These are phyloP conservation scores for Schizopygopsis pylzovi DNA, from an alignment of 2,797 vertebrate species.

Conservation along the genomic window DNA sequence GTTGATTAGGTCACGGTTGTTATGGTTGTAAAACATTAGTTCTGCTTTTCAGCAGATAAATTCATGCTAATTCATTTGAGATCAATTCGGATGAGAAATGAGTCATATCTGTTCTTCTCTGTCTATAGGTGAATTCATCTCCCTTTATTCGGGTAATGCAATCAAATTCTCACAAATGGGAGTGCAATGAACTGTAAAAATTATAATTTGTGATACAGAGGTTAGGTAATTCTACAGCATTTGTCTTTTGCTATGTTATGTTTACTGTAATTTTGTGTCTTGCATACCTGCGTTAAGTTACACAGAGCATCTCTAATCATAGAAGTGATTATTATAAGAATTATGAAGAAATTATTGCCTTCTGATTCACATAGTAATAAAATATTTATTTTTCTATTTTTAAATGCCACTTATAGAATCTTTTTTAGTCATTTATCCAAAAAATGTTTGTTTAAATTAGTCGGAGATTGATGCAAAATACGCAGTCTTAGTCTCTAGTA, in stretches of 20 bases:
- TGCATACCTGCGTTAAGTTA: neutral
- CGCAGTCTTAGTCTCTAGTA: too few relatives aligned
- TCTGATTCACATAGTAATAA: constrained; percentile 1
- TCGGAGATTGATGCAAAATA: neutral
- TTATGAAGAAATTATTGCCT: constrained; percentile 37
- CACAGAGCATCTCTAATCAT: neutral
- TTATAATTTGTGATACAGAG: neutral
- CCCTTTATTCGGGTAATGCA: neutral
- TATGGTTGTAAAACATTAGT: constrained; percentile 10
- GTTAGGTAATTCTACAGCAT: neutral
- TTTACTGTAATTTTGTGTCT: neutral
- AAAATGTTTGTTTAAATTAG: neutral
- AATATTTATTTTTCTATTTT: neutral
- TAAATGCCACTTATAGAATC: neutral
- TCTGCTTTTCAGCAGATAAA: neutral
- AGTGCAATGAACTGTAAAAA: neutral
- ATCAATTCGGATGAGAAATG: neutral
- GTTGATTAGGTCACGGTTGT: constrained; percentile 10
- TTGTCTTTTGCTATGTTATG: neutral
- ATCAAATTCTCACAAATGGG: constrained; percentile 3
- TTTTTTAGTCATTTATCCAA: neutral
- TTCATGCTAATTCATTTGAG: neutral
- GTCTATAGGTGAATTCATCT: neutral
- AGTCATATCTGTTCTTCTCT: constrained; percentile 19
- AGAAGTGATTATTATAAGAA: constrained; percentile 22